Percentiles rank a stretch among this genome's conserved stretches.
phyloP scores from a whole-genome alignment of 2,888 invertebrate genomes.

The Leistus spinibarbis region DNA sequence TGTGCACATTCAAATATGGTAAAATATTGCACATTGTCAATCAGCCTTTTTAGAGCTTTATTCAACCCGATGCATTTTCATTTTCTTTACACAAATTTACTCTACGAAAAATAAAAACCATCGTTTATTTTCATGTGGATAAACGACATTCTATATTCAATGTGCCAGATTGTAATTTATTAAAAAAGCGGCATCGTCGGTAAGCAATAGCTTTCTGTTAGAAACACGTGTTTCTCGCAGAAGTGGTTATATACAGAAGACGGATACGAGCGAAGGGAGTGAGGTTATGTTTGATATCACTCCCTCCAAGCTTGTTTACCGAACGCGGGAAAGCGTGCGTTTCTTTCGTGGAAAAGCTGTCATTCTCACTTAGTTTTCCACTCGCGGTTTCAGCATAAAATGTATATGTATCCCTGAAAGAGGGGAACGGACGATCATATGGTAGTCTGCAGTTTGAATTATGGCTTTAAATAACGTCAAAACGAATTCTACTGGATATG shows the following conservation, averaged over 20 bases:
- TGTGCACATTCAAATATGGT: too few relatives aligned
- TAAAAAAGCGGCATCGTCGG: slow-evolving; percentile 39
- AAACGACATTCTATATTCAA: neutral
- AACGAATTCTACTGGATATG: slow-evolving; percentile 10
- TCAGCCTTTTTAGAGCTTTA: neutral
- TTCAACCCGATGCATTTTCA: neutral
- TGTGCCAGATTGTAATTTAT: slow-evolving; percentile 51
- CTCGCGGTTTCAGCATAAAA: slow-evolving; percentile 47
- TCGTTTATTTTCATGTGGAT: slow-evolving; percentile 46
- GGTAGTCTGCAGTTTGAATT: slow-evolving; percentile 21
- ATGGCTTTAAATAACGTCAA: slow-evolving; percentile 24
- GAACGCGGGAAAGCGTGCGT: slow-evolving; percentile 33
- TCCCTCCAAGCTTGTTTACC: slow-evolving; percentile 2
- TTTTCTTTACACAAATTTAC: too few relatives aligned
- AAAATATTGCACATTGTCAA: too few relatives aligned
- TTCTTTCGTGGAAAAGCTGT: slow-evolving; percentile 46
- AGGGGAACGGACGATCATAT: neutral
- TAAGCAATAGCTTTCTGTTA: slow-evolving; percentile 6
- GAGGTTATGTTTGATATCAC: slow-evolving; percentile 31
- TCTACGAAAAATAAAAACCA: slow-evolving; percentile 47
- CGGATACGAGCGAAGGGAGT: slow-evolving; percentile 14
- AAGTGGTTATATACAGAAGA: neutral
- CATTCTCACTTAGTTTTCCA: slow-evolving; percentile 51
- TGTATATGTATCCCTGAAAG: slow-evolving; percentile 39
- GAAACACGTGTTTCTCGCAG: neutral